phyloP scores from a whole-genome alignment of 1,140 invertebrate species.

The Listronotus oregonensis region DNA sequence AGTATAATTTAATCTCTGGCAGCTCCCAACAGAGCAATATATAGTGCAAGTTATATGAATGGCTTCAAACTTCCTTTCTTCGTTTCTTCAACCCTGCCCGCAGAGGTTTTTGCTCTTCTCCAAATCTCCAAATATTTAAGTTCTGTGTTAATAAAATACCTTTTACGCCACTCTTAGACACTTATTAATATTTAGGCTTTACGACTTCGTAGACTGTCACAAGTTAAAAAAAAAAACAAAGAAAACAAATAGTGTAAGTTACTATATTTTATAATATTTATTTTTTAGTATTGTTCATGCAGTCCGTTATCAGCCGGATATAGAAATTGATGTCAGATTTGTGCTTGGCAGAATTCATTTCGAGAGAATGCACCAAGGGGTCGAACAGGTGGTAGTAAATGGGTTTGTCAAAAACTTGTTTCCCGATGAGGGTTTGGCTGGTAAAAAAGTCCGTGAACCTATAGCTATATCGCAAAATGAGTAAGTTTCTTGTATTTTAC shows the following conservation, averaged over 20 bases:
- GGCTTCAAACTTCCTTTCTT: too few species aligned
- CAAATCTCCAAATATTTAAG: too few species aligned
- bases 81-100: too few species aligned
- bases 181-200: too few species aligned
- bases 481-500: slow-evolving; percentile 23
- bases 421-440: slow-evolving; percentile 18
- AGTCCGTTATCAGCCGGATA: slow-evolving; percentile 24
- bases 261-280: not conserved
- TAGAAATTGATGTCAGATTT: slow-evolving; percentile 44
- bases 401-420: slow-evolving; percentile 34
- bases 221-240: too few species aligned
- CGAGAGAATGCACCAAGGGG: slow-evolving; percentile 45
- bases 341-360: slow-evolving; percentile 40
- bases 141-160: too few species aligned
- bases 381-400: slow-evolving; percentile 34
- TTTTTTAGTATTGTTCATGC: slow-evolving; percentile 34
- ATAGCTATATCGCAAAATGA: slow-evolving; percentile 13
- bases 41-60: too few species aligned
- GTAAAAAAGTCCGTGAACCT: not conserved
- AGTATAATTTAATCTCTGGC: too few species aligned
- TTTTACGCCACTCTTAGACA: too few species aligned
- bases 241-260: not conserved
- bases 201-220: too few species aligned
- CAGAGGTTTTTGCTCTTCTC: too few species aligned
- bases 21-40: too few species aligned